Evolutionary conservation across 2,113 vertebrate genomes (phyloP).

Genomic region (Solea senegalensis): DNA sequence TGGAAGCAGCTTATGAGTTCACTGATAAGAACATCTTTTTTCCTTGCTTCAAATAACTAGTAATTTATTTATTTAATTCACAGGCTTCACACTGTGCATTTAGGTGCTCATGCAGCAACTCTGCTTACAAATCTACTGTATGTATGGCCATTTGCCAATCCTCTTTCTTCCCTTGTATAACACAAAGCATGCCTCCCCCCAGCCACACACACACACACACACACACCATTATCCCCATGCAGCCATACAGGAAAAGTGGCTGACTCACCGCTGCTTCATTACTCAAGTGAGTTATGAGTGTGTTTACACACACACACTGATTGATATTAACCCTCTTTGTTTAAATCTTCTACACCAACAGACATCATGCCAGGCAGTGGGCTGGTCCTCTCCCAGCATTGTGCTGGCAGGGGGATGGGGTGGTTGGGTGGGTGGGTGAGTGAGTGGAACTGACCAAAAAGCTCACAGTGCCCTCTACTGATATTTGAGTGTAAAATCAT

Average conservation of each 20-base stretch:
- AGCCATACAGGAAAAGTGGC: conserved; percentile 50
- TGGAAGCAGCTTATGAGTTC: too few relatives aligned
- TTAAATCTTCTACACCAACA: conserved; percentile 67
- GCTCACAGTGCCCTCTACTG: conserved; percentile 82
- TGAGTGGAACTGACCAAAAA: conserved; percentile 53
- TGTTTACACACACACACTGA: conserved; percentile 74
- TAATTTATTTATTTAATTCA: not conserved
- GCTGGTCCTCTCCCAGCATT: conserved; percentile 43
- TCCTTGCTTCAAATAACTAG: too few relatives aligned
- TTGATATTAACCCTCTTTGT: conserved; percentile 76
- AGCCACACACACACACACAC: not conserved
- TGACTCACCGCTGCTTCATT: conserved; percentile 75
- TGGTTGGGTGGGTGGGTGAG: conserved; percentile 22
- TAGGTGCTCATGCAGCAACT: conserved; percentile 23
- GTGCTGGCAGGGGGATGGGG: not conserved
- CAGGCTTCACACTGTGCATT: conserved; percentile 14
- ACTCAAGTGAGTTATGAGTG: conserved; percentile 71
- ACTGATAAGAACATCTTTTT: too few relatives aligned
- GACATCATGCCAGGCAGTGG: conserved; percentile 47
- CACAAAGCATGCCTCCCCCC: conserved; percentile 41
- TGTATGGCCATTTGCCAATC: conserved; percentile 38
- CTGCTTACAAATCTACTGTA: conserved; percentile 31
- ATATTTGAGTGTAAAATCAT: conserved; percentile 31
- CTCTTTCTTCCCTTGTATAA: conserved; percentile 37
- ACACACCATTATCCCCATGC: conserved; percentile 27